Conservation (phyloP, 2,888 invertebrate species). For the Rosalia funebris region DNA sequence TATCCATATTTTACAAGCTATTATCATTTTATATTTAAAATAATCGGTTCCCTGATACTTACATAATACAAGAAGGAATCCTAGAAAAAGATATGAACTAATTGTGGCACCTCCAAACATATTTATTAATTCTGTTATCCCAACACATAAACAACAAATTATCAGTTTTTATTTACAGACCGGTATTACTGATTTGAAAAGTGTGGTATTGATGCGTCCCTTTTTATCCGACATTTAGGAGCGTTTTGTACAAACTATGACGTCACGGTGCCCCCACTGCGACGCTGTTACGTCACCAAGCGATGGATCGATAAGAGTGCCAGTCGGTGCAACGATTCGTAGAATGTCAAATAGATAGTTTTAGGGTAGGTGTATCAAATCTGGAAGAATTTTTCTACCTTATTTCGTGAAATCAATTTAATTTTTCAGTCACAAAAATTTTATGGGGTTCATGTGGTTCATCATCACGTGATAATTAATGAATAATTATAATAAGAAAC, state of each 20-base stretch:
- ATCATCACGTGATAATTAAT: too few relatives aligned
- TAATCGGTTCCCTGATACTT: too few relatives aligned
- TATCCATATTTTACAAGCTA: too few relatives aligned
- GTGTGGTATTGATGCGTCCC: constrained; percentile 10
- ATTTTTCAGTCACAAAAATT: too few relatives aligned
- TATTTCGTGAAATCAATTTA: too few relatives aligned
- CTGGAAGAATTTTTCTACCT: too few relatives aligned
- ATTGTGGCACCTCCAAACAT: constrained; percentile 20
- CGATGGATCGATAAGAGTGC: constrained; percentile 16
- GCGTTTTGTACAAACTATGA: constrained; percentile 10
- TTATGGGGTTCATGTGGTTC: too few relatives aligned
- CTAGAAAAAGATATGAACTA: constrained; percentile 1
- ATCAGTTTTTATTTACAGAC: constrained; percentile 6
- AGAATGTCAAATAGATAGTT: not conserved
- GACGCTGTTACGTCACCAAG: constrained; percentile 19
- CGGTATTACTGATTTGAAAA: constrained; percentile 15
- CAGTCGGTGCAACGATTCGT: constrained; percentile 19
- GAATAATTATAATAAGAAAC: too few relatives aligned
- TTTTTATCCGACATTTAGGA: constrained; percentile 12
- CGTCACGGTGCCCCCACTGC: constrained; percentile 20
- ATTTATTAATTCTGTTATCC: constrained; percentile 17
- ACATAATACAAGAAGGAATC: constrained; percentile 13
- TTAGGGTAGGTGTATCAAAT: constrained; percentile 4
- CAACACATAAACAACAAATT: constrained; percentile 28
- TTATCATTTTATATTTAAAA: too few relatives aligned